phyloP scores from a whole-genome alignment of 1,140 invertebrate species.

The Kradibia gibbosae region DNA sequence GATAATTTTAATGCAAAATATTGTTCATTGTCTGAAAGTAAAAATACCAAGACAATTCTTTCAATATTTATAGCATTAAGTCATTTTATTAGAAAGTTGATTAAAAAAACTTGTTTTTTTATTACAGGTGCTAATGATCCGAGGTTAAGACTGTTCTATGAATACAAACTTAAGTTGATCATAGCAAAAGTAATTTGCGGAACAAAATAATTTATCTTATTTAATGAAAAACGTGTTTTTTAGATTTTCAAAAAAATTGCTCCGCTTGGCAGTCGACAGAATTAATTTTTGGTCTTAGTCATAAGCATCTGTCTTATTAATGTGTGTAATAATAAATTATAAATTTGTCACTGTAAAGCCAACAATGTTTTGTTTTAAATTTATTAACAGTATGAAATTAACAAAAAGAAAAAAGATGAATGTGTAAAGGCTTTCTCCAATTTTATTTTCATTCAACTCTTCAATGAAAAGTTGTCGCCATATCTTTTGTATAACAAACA shows the following conservation, averaged over 20 bases:
- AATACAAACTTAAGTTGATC: constrained; percentile 44
- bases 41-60: constrained; percentile 39
- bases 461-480: constrained; percentile 67
- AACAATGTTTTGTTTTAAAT: constrained; percentile 49
- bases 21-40: constrained; percentile 27
- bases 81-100: constrained; percentile 49
- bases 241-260: constrained; percentile 62
- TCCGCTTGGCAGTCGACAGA: constrained; percentile 61
- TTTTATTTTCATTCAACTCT: constrained; percentile 70
- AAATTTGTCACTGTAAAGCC: constrained; percentile 50
- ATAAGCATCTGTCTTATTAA: constrained; percentile 57
- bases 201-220: constrained; percentile 41
- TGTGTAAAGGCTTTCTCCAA: constrained; percentile 69
- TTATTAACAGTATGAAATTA: constrained; percentile 50
- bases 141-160: constrained; percentile 30
- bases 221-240: constrained; percentile 42
- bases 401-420: constrained; percentile 64
- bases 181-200: constrained; percentile 45
- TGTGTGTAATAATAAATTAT: constrained; percentile 52
- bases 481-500: constrained; percentile 70
- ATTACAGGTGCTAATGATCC: constrained; percentile 48
- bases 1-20: constrained; percentile 37
- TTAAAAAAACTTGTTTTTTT: constrained; percentile 46
- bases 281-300: constrained; percentile 58
- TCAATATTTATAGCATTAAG: constrained; percentile 52